A percentile compares a stretch with the other conserved stretches of the same genome.
These are phyloP conservation scores for Cerceris rybyensis DNA, from an alignment of 2,888 invertebrate species.

Conservation along the genomic window DNA sequence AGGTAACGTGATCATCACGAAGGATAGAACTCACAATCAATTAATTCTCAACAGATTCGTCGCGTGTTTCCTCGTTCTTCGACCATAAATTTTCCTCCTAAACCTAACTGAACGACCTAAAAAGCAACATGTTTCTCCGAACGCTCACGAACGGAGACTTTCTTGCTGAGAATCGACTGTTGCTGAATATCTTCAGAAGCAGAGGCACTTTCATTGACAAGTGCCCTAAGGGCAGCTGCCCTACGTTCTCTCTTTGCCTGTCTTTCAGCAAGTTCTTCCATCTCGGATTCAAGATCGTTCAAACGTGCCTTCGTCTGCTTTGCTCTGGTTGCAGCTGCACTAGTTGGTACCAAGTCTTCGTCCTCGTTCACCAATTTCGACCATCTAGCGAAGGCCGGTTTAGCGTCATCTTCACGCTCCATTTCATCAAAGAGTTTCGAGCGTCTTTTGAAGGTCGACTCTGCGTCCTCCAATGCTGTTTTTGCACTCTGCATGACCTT, in stretches of 20 bases:
- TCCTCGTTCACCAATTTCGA: conserved; percentile 83
- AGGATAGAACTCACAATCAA: background rate
- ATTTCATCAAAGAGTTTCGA: conserved; percentile 74
- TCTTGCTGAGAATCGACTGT: conserved; percentile 68
- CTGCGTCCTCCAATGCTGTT: conserved; percentile 82
- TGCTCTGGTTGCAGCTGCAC: conserved; percentile 86
- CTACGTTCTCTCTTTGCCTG: conserved; percentile 88
- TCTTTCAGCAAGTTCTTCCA: conserved; percentile 88
- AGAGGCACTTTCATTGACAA: conserved; percentile 85
- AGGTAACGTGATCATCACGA: conserved; percentile 4
- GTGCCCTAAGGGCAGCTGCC: conserved; percentile 87
- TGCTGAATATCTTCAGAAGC: conserved; percentile 79
- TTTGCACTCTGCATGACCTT: conserved; percentile 61
- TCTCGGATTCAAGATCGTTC: conserved; percentile 89
- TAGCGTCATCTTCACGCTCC: conserved; percentile 68
- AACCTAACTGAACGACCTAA: conserved; percentile 54
- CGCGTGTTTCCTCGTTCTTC: background rate
- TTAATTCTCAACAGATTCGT: background rate
- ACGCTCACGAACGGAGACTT: conserved; percentile 71
- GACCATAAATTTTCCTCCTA: conserved; percentile 2
- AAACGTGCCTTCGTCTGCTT: conserved; percentile 87
- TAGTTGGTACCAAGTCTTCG: conserved; percentile 67
- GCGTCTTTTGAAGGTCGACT: conserved; percentile 82
- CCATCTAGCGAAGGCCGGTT: conserved; percentile 86
- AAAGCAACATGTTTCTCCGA: conserved; percentile 80